These are phyloP conservation scores for Percopsis transmontana DNA, from an alignment of 2,113 vertebrate species.

Conservation along the genomic window DNA sequence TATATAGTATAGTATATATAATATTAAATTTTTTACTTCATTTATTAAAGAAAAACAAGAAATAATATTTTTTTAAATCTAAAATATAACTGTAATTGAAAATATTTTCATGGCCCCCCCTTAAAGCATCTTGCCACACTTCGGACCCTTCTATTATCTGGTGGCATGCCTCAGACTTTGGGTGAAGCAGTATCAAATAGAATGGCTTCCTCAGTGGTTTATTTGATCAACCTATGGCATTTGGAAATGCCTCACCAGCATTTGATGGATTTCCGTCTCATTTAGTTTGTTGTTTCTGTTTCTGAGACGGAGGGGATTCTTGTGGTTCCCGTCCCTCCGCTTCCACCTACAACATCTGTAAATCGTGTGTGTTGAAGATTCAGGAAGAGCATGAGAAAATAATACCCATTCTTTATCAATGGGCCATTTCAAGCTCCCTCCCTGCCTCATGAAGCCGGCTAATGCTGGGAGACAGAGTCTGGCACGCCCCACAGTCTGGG, in stretches of 20 bases:
- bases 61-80: too few species aligned
- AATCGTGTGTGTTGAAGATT: slow-evolving; percentile 42
- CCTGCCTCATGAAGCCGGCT: slow-evolving; percentile 52
- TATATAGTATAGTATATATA: too few species aligned
- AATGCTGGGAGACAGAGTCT: slow-evolving; percentile 32
- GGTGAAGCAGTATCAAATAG: slow-evolving; percentile 14
- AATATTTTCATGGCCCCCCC: too few species aligned
- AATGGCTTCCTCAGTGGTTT: slow-evolving; percentile 38
- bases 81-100: too few species aligned
- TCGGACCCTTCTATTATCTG: too few species aligned
- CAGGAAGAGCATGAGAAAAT: slow-evolving; percentile 57
- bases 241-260: slow-evolving; percentile 34
- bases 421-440: slow-evolving; percentile 53
- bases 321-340: slow-evolving; percentile 48
- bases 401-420: slow-evolving; percentile 58
- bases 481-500: slow-evolving; percentile 29
- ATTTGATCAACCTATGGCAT: slow-evolving; percentile 16
- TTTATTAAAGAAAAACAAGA: too few species aligned
- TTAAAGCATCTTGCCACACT: too few species aligned
- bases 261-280: slow-evolving; percentile 40
- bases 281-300: slow-evolving; percentile 47
- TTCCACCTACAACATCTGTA: slow-evolving; percentile 66
- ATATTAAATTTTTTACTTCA: not conserved
- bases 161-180: slow-evolving; percentile 8
- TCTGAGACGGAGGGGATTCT: slow-evolving; percentile 38